Evolutionary conservation across 2,797 vertebrate genomes (phyloP).

Genomic region (Pangasius krempfi): DNA sequence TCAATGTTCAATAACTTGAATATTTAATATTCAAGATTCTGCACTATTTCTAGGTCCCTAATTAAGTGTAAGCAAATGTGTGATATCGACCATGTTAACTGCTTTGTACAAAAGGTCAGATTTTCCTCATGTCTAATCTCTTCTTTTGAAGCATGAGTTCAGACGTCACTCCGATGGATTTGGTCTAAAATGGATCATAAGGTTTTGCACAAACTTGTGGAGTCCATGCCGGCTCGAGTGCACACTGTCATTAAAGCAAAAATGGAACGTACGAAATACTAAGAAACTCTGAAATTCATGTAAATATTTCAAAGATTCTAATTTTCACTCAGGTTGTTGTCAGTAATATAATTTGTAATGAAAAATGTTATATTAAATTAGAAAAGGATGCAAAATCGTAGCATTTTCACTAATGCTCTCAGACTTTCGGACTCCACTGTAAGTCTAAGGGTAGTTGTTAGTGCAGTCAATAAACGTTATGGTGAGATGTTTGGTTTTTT

Average conservation of each 20-base stretch:
- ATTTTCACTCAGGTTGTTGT: background rate
- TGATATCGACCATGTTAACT: background rate
- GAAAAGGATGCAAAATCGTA: background rate
- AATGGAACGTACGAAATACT: background rate
- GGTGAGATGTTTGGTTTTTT: background rate
- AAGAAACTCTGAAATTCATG: background rate
- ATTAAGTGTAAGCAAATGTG: background rate
- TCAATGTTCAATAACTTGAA: no score
- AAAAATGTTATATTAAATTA: background rate
- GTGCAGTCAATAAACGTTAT: background rate
- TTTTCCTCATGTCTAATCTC: background rate
- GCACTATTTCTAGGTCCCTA: background rate
- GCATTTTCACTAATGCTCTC: background rate
- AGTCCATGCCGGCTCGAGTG: no score
- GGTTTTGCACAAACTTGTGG: no score
- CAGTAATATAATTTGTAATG: background rate
- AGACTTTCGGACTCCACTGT: background rate
- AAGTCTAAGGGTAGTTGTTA: background rate
- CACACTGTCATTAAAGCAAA: background rate
- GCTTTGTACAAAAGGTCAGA: background rate
- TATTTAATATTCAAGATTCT: background rate
- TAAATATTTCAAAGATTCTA: background rate
- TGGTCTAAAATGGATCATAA: no score
- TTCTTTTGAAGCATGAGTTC: background rate
- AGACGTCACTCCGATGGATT: no score